phyloP scores from a whole-genome alignment of 2,888 invertebrate species.

The Drosophila colorata region DNA sequence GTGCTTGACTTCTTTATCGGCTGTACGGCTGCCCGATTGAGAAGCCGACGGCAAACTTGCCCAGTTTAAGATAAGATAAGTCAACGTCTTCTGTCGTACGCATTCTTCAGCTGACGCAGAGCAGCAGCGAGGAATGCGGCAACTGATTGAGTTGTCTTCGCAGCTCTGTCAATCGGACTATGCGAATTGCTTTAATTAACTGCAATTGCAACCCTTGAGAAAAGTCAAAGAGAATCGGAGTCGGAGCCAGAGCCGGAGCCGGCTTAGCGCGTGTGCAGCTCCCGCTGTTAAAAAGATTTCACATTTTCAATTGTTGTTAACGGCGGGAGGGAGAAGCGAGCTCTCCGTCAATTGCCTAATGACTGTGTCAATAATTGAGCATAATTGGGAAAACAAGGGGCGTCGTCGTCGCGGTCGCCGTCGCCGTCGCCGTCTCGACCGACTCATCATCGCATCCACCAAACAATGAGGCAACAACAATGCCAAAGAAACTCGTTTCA shows the following conservation, averaged over 20 bases:
- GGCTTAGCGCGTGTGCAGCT: conserved; percentile 63
- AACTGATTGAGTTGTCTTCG: conserved; percentile 45
- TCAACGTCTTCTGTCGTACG: conserved; percentile 21
- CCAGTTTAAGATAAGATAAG: conserved; percentile 55
- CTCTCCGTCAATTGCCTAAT: conserved; percentile 70
- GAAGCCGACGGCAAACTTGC: conserved; percentile 30
- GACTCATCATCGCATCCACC: conserved; percentile 45
- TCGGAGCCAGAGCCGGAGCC: neutral
- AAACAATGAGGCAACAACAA: conserved; percentile 14
- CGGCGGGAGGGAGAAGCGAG: conserved; percentile 26
- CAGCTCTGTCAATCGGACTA: conserved; percentile 16
- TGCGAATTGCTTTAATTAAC: conserved; percentile 60
- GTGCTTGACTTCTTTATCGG: conserved; percentile 59
- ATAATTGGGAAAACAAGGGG: conserved; percentile 77
- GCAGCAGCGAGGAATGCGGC: conserved; percentile 16
- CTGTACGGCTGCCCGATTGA: conserved; percentile 49
- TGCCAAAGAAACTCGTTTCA: conserved; percentile 39
- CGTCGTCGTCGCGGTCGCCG: no score
- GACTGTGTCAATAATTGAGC: conserved; percentile 79
- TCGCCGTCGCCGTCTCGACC: conserved; percentile 20
- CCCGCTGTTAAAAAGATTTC: conserved; percentile 77
- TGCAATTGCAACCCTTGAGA: conserved; percentile 66
- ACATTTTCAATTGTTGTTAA: conserved; percentile 54
- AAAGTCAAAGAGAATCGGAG: conserved; percentile 26
- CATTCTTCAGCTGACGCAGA: conserved; percentile 13